These are phyloP conservation scores for Diarsia brunnea DNA, from an alignment of 2,888 invertebrate genomes.

Conservation along the genomic window DNA sequence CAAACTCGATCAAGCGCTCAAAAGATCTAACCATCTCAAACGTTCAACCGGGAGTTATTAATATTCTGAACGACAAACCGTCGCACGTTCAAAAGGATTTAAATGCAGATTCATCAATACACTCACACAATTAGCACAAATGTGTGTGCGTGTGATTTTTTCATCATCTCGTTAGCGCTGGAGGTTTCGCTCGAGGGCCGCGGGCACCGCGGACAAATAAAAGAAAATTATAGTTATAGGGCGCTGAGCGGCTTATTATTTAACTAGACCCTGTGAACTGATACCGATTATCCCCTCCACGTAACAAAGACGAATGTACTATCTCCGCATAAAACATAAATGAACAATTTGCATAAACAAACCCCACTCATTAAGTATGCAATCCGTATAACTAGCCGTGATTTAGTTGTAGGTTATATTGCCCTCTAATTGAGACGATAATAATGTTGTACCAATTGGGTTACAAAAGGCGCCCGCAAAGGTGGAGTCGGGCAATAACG, in stretches of 20 bases:
- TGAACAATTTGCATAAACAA: constrained; percentile 77
- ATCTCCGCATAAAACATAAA: constrained; percentile 67
- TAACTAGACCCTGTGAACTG: constrained; percentile 87
- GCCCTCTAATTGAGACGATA: constrained; percentile 88
- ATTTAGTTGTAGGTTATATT: constrained; percentile 84
- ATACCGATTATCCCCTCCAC: constrained; percentile 83
- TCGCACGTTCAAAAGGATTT: constrained; percentile 60
- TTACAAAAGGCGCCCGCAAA: constrained; percentile 88
- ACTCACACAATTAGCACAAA: constrained; percentile 76
- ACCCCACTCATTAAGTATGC: constrained; percentile 71
- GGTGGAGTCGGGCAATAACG: constrained; percentile 87
- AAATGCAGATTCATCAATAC: constrained; percentile 80
- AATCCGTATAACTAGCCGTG: constrained; percentile 81
- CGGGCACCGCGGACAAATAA: constrained; percentile 84
- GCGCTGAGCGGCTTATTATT: constrained; percentile 87
- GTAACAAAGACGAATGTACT: constrained; percentile 74
- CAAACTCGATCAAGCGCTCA: not conserved
- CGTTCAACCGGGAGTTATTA: constrained; percentile 61
- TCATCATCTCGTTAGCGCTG: constrained; percentile 85
- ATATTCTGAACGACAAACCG: constrained; percentile 22
- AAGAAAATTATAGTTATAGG: constrained; percentile 88
- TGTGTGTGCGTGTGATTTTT: constrained; percentile 83
- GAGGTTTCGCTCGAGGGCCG: constrained; percentile 80
- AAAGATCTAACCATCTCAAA: constrained; percentile 19
- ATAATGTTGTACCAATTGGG: constrained; percentile 87